Conservation (phyloP, 2,888 invertebrate species). For the Diaphora mendica region DNA sequence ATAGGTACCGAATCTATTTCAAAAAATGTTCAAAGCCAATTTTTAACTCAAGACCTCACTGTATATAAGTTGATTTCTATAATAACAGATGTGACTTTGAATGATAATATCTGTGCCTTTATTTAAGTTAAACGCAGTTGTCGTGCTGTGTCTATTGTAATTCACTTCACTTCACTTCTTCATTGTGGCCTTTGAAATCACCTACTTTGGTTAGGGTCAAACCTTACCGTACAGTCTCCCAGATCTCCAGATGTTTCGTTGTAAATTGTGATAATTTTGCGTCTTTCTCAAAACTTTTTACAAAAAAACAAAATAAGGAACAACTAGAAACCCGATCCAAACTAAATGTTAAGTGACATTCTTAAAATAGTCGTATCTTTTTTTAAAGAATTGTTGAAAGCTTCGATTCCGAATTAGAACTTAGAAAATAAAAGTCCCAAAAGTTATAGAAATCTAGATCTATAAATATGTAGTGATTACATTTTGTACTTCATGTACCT, state of each 20-base stretch:
- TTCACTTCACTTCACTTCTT: background rate
- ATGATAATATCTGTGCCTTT: constrained; percentile 4
- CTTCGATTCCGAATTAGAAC: background rate
- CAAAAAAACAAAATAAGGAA: background rate
- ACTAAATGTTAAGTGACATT: background rate
- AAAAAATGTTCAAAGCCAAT: background rate
- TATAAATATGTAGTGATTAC: background rate
- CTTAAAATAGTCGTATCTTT: background rate
- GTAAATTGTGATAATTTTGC: background rate
- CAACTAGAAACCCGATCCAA: background rate
- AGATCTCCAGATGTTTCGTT: background rate
- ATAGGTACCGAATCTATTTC: background rate
- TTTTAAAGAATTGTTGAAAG: background rate
- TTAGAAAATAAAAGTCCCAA: background rate
- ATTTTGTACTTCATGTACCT: constrained; percentile 3
- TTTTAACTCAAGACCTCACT: background rate
- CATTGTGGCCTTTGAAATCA: too few relatives aligned
- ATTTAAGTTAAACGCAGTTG: background rate
- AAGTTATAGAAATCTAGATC: background rate
- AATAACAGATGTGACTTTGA: constrained; percentile 11
- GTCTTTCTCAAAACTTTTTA: background rate
- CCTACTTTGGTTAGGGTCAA: background rate
- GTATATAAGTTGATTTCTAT: background rate
- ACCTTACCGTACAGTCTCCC: background rate
- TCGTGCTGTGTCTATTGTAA: background rate